Base-by-base conservation (phyloP, 2,113 vertebrate genomes). In the Edolisoma coerulescens region DNA sequence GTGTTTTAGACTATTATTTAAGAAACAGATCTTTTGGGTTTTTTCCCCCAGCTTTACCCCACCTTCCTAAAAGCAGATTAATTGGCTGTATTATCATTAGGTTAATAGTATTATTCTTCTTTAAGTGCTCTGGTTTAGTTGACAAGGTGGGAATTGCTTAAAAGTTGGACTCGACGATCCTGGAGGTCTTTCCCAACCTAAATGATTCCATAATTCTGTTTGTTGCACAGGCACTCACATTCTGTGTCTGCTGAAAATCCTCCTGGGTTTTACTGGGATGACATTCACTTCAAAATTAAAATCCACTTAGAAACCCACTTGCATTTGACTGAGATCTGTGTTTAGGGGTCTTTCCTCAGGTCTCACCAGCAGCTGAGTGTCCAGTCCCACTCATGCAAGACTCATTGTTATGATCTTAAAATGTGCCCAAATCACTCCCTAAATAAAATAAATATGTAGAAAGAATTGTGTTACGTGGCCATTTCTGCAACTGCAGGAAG, bases 41-140 rank as follows among this genome's bases (percentile, higher is more conserved):
- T n/a, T n/a, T n/a, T 17, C 4, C 11, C 3, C 7, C 14, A 68
- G 10, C 1, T 49, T 52, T 69, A 60, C 3, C 4, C 5, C 17
- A 23, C 9, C 9, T 56, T 24, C 16, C 26, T 84, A 52, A 80
- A 76, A 74, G 9, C 23, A 84, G 27, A 37, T 53, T 11, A 54
- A 50, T 7, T 65, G 4, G 32, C 26, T 41, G 0, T 23, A 15
- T 70, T 57, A 6, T n/a, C 3, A 59, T 54, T 27, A 22, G 11
- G 9, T 54, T 57, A 57, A 59, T 33, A 50, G 5, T 7, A 26
- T 1, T 74, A 4, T 39, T 28, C 9, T 53, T 47, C 16, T 33
- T 4, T 35, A 22, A 59, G 11, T 21, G 68, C 44, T 80, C n/a
- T 49, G 19, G 19, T 70, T 52, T 20, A n/a, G 16, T 11, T 61